Base-by-base conservation (phyloP, 2,797 vertebrate genomes). In the Muscicapa striata region DNA sequence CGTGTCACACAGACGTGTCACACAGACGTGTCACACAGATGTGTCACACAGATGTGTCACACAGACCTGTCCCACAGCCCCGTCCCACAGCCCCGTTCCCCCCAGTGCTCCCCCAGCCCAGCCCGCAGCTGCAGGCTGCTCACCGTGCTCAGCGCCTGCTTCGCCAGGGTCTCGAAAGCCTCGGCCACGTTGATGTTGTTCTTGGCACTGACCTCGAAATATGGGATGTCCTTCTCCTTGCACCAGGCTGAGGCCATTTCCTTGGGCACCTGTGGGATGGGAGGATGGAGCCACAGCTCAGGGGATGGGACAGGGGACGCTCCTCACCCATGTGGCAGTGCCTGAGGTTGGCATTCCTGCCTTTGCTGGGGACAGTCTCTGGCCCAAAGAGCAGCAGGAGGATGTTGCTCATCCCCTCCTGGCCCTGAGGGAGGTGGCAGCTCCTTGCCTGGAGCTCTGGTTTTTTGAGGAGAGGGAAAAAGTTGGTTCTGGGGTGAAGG, bases 131-230 rank as follows among this genome's bases (percentile, higher is more conserved):
- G 41, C 5, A 6, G 43, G 59, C 4, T 4, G 55, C 98, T 98
- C 90, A 98, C 98, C 93, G 96, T 97, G 1, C n/a, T 38, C 32
- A 98, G 76, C 1, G 98, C 98, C 85, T 96, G 97, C 77, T 97
- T 94, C 9, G 98, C 97, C 4, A 98, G 97, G 13, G 95, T 98
- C 94, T 98, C 98, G 4, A 98, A 98, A 52, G 98, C 98, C 57
- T 98, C 97, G 0, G 97, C 98, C 5, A 98, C 97, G 1, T 98
- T 98, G 95, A 98, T 97, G 93, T 98, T 91, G 59, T 97, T 97
- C 96, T 98, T 98, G 92, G 98, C 98, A 2, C 98, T 98, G 92
- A 98, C 98, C 94, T 98, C 98, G 49, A 98, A 98, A n/a, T 98
- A 98, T 0, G 97, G 95, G 49, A 98, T 97, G 36, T 97, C 97